Evolutionary conservation across 2,888 invertebrate genomes (phyloP), one percentile per base, ranked within the genome.

Genomic region (Rugalucina vietnamica): DNA sequence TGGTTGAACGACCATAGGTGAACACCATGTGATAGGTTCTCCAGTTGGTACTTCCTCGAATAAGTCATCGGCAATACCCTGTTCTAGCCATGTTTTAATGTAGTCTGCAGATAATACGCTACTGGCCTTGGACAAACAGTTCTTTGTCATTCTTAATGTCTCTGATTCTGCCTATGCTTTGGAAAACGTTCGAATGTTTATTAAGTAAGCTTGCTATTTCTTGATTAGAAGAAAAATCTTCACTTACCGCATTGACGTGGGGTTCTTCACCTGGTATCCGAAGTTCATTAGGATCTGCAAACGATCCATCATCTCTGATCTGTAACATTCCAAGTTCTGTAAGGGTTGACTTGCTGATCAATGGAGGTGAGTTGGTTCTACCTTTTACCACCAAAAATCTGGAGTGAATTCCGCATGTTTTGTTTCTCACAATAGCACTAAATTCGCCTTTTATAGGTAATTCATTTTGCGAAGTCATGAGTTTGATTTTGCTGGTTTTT

Each of bases 381-480:
- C 39, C 49, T 32, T 69, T 65, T 29, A 76, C 50, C 27, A 57
- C 60, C 49, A 29, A 29, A 69, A n/a, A 14, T 27, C n/a, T 75
- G n/a, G 27, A 76, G n/a, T 43, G 65, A 60, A 29, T 32, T 21
- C 76, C 76, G 32, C 76, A 76, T 21, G 76, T 76, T 65, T 24
- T 43, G 43, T 76, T 76, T 54, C 76, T 32, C 27, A 76, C n/a
- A 18, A 65, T 57, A 14, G 65, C 65, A 65, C 21, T 76, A 24
- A 77, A 49, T 24, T 70, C 70, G 4, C 37, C 70, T 24, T 70
- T 36, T 34, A 70, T 24, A 24, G 37, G 36, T 39, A 71, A 34
- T 4, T 43, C 34, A 60, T 65, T 77, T 36, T 77, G 70, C 18
- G 71, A n/a, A 3, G 77, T 54, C 24, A 27, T 49, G 0, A 77